A percentile compares a stretch with the other conserved stretches of the same genome.
Evolutionary conservation across 1,140 invertebrate genomes (phyloP).

Genomic region (Akabosia matsudoensis): DNA sequence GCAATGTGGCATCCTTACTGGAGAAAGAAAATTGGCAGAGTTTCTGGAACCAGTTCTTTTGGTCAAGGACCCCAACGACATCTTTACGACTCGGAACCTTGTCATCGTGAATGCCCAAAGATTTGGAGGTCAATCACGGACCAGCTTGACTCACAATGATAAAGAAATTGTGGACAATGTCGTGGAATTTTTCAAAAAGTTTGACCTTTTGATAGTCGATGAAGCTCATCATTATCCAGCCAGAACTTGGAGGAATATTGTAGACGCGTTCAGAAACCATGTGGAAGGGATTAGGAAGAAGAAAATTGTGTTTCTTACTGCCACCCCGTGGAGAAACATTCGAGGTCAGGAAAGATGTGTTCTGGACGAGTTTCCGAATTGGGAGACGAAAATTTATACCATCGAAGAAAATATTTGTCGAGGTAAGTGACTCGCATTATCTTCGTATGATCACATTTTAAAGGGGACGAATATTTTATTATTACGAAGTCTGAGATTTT

Average conservation of each 20-base stretch:
- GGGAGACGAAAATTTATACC: no score
- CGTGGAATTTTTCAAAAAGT: background rate
- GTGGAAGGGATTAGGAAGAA: background rate
- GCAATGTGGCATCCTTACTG: background rate
- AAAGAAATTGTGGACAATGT: background rate
- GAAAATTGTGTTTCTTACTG: constrained; percentile 28
- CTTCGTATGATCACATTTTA: no score
- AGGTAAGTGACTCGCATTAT: no score
- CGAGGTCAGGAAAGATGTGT: background rate
- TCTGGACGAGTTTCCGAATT: background rate
- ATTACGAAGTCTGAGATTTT: no score
- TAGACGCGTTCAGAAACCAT: background rate
- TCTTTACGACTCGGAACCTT: background rate
- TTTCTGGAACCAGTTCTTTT: background rate
- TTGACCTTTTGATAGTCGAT: constrained; percentile 29
- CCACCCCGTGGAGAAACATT: constrained; percentile 8
- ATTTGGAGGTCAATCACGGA: constrained; percentile 17
- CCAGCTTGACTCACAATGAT: background rate
- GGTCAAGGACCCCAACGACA: background rate
- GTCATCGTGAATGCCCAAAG: constrained; percentile 35
- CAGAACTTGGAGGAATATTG: constrained; percentile 21
- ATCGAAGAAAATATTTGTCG: no score
- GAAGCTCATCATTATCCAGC: constrained; percentile 36
- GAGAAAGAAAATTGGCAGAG: background rate
- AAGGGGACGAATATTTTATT: no score